A percentile compares a stretch with the other conserved stretches of the same genome.
phyloP scores from a whole-genome alignment of 2,113 vertebrate species.

The Clarias gariepinus region DNA sequence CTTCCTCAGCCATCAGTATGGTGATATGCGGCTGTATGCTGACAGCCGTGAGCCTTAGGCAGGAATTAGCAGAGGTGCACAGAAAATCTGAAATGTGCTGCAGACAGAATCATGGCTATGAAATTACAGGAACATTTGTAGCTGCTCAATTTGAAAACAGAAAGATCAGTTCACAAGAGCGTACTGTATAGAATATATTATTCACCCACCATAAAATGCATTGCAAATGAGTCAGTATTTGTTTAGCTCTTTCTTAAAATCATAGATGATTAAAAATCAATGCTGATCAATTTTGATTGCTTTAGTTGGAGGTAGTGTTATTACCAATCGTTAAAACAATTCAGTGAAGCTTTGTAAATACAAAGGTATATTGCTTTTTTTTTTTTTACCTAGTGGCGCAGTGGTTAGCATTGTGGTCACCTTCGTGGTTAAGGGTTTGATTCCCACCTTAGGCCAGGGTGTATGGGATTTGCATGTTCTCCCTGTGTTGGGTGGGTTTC shows the following conservation, averaged over 20 bases:
- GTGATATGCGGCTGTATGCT: conserved; percentile 23
- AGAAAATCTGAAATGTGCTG: conserved; percentile 43
- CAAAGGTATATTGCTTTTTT: background rate
- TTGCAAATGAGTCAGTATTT: background rate
- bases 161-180: conserved; percentile 13
- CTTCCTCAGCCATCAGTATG: conserved; percentile 39
- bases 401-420: no score
- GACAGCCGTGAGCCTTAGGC: conserved; percentile 44
- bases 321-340: background rate
- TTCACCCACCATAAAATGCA: background rate
- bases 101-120: conserved; percentile 27
- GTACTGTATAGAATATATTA: background rate
- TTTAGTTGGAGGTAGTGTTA: background rate
- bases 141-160: conserved; percentile 34
- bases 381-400: no score
- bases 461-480: no score
- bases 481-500: no score
- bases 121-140: conserved; percentile 40
- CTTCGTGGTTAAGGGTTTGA: no score
- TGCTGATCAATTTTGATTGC: background rate
- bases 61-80: conserved; percentile 44
- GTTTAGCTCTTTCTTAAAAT: background rate
- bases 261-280: background rate
- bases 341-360: background rate
- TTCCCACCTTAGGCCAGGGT: no score